Evolutionary conservation across 2,113 vertebrate species (phyloP), one percentile per base, ranked within the genome.

Genomic region (Hypomesus transpacificus): DNA sequence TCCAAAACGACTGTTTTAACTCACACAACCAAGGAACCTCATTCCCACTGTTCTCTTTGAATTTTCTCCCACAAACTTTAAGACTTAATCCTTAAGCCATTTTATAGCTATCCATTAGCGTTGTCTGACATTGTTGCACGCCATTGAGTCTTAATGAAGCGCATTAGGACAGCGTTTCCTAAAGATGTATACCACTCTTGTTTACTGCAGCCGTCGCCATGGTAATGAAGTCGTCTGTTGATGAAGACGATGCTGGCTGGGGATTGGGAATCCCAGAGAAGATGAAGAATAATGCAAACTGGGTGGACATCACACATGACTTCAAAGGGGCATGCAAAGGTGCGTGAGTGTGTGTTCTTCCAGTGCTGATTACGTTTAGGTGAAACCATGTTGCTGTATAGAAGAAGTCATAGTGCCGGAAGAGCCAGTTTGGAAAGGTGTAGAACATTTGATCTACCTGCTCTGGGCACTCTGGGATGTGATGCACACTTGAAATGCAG

Each of bases 221-320:
- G 96, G 96, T 98, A 87, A 96, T 98, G 93, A 99, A 98, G 90
- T 95, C 96, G 58, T 89, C 95, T 0, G 86, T 94, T 66, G 97
- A 98, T 56, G 97, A 99, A 76, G 97, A 98, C 75, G 97, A 98
- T 85, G 90, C 94, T n/a, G 96, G 94, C 53, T 99, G 97, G 97
- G 95, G 95, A 59, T 91, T 98, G 0, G 84, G 93, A 71, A 89
- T 96, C 78, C 95, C 95, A 68, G 95, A 98, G 76, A 99, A 98
- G 85, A 95, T 96, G 95, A 97, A 94, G 81, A 92, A 88, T 87
- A 95, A 92, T 80, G 89, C 94, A 68, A 94, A 86, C 87, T 99
- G 97, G 97, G 91, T 99, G 87, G 96, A 99, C 84, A 95, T 99
- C 80, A 98, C 97, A 3, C 92, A 92, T 64, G 96, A 98, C 70